Base-by-base conservation (phyloP, 2,797 vertebrate species). In the Myripristis jacobus region DNA sequence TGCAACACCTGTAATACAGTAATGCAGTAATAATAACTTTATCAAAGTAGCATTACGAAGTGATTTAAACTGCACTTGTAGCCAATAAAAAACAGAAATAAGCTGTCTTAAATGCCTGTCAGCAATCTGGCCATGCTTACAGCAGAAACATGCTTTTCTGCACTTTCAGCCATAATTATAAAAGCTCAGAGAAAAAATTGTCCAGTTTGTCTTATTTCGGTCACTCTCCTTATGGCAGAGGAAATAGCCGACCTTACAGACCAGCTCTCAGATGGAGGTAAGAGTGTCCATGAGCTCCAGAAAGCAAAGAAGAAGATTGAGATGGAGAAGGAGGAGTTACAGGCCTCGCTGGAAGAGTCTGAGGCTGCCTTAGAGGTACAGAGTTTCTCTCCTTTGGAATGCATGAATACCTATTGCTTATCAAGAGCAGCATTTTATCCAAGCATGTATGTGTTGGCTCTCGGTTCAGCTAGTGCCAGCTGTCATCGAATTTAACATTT, bases 251-350 rank as follows among this genome's bases (percentile, higher is more conserved):
- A 96, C 79, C 93, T 95, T 1, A 93, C 92, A 7, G 95, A 95
- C 66, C 95, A 96, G 88, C 92, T 95, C 44, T 92, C 93, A 0
- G 93, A 96, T 1, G 93, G 92, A 24, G 94, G 93, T 0, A 95
- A 94, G 84, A 95, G 92, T 2, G 92, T 94, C 66, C 94, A 95
- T 0, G 95, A 96, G 86, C 94, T 95, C 34, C 95, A 95, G 83
- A 96, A 95, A 76, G 88, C 93, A 29, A 95, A 94, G 77, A 95
- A 95, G 89, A 95, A 95, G 82, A 91, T 93, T 1, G 95, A 96
- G 87, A 95, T 95, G 95, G 95, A 95, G 82, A 95, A 94, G 44
- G 95, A 95, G 1, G 95, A 96, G 83, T 69, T 95, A 16, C 95
- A 96, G 85, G 93, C 88, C 3, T 94, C 95, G 0, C 84, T 95